Evolutionary conservation across 1,140 invertebrate species (phyloP).

Genomic region (Berghia stephanieae): DNA sequence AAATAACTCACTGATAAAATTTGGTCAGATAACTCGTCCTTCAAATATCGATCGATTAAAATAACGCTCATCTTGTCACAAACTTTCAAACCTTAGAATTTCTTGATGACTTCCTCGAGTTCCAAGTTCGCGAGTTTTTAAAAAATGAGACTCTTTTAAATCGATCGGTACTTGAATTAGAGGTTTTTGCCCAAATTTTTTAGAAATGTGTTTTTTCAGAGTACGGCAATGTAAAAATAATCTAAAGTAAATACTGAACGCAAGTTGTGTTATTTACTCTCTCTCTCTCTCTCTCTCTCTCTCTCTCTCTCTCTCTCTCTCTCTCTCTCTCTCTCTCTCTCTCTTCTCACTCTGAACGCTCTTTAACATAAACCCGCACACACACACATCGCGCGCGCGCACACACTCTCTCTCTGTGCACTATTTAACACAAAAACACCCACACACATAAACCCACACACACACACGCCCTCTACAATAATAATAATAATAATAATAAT

Average conservation of each 20-base stretch:
- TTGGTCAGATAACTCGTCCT: no score
- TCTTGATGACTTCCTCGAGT: no score
- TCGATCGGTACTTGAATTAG: background rate
- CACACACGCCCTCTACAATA: background rate
- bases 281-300: background rate
- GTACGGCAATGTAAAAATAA: background rate
- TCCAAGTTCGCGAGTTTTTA: no score
- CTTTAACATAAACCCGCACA: background rate
- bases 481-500: background rate
- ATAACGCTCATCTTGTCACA: no score
- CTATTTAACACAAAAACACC: background rate
- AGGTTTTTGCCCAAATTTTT: background rate
- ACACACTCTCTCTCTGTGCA: background rate
- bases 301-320: slow-evolving; percentile 26
- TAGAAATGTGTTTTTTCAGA: background rate
- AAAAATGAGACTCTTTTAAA: background rate
- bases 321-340: slow-evolving; percentile 28
- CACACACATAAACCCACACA: slow-evolving; percentile 2
- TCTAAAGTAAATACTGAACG: background rate
- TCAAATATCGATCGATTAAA: no score
- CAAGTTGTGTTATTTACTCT: background rate
- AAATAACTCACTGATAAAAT: no score
- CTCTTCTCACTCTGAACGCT: background rate
- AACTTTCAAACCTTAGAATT: no score
- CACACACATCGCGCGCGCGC: background rate